Conservation (phyloP, 2,888 invertebrate species). For the Chelonus formosanus region DNA sequence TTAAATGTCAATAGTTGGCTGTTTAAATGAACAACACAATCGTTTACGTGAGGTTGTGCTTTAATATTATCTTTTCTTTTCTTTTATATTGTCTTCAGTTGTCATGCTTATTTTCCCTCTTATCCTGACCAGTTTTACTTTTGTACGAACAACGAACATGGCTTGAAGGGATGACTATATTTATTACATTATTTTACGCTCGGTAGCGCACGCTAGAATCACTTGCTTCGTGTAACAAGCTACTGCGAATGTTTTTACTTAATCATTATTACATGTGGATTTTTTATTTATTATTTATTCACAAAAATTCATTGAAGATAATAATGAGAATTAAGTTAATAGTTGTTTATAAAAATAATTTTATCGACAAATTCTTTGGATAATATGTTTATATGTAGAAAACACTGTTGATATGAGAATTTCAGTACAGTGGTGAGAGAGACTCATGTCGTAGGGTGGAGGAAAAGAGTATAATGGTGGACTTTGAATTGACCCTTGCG, state of each 20-base stretch:
- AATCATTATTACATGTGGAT: conserved; percentile 4
- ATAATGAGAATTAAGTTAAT: too few species aligned
- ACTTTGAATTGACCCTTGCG: conserved; percentile 62
- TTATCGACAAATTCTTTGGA: too few species aligned
- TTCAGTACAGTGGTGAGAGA: conserved; percentile 24
- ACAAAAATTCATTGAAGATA: too few species aligned
- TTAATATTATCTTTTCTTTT: conserved; percentile 24
- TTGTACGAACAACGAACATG: conserved; percentile 22
- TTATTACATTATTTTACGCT: conserved; percentile 38
- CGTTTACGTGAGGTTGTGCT: conserved; percentile 19
- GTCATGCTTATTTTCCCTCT: conserved; percentile 11
- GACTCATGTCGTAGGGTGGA: conserved; percentile 36
- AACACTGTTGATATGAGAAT: too few species aligned
- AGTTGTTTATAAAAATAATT: too few species aligned
- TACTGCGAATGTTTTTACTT: conserved; percentile 18
- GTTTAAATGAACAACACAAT: conserved; percentile 13
- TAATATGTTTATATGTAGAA: too few species aligned
- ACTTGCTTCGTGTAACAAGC: conserved; percentile 12
- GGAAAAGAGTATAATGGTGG: conserved; percentile 56
- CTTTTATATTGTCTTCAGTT: conserved; percentile 11
- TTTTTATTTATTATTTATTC: conserved; percentile 1
- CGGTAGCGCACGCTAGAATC: conserved; percentile 30
- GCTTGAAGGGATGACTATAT: conserved; percentile 32
- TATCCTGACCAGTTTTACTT: conserved; percentile 17
- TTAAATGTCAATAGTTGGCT: conserved; percentile 59